Evolutionary conservation across 2,888 invertebrate genomes (phyloP).

Genomic region (Agrypnus murinus): DNA sequence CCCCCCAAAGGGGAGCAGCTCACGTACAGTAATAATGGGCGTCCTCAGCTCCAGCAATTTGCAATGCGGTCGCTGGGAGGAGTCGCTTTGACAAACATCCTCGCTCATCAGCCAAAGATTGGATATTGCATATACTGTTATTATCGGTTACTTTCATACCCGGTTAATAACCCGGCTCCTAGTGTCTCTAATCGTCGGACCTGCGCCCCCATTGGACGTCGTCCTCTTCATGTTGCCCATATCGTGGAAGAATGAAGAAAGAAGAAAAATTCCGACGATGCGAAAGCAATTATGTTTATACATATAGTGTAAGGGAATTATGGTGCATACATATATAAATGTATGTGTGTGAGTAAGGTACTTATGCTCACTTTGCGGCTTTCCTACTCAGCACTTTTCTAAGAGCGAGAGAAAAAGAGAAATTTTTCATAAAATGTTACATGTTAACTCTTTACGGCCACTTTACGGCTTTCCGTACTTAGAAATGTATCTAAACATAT

Average conservation of each 20-base stretch:
- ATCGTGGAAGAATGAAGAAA: constrained; percentile 41
- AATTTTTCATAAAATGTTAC: constrained; percentile 35
- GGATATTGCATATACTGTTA: constrained; percentile 65
- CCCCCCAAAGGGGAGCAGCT: constrained; percentile 62
- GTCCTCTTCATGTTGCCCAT: constrained; percentile 1
- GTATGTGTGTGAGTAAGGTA: not conserved
- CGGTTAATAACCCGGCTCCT: constrained; percentile 60
- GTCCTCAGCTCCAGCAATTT: constrained; percentile 62
- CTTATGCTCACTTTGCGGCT: constrained; percentile 27
- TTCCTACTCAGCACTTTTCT: constrained; percentile 30
- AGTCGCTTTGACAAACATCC: constrained; percentile 63
- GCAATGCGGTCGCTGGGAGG: constrained; percentile 59
- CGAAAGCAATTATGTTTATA: constrained; percentile 45
- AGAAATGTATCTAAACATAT: constrained; percentile 34
- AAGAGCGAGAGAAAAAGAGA: not conserved
- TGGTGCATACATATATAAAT: constrained; percentile 36
- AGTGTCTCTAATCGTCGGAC: constrained; percentile 54
- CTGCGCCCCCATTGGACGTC: constrained; percentile 46
- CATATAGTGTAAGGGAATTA: constrained; percentile 47
- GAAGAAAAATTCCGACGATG: constrained; percentile 28
- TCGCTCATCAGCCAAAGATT: constrained; percentile 66
- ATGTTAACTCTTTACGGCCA: constrained; percentile 20
- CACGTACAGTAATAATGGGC: constrained; percentile 66
- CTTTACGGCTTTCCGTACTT: constrained; percentile 36
- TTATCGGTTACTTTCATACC: constrained; percentile 62